These are phyloP conservation scores for Masnerella sp. DNA, from an alignment of 2,888 invertebrate genomes.

Conservation along the genomic window DNA sequence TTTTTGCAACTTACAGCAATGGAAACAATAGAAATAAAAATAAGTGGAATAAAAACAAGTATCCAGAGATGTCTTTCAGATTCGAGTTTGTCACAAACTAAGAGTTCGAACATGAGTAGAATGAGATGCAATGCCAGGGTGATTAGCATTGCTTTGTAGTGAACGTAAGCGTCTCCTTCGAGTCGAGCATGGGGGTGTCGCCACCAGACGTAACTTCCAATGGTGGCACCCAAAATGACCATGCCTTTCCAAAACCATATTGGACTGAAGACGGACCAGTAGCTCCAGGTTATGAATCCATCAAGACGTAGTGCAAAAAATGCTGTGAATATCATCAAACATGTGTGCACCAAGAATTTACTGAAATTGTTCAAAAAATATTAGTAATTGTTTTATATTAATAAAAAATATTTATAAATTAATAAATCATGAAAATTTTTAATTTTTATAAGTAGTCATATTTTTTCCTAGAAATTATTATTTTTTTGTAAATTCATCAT, in stretches of 20 bases:
- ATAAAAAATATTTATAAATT: too few species aligned
- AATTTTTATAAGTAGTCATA: too few species aligned
- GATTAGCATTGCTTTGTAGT: slow-evolving; percentile 99
- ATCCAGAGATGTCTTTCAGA: slow-evolving; percentile 92
- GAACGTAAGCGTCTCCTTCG: slow-evolving; percentile 97
- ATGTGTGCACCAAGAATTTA: slow-evolving; percentile 97
- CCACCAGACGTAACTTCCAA: slow-evolving; percentile 98
- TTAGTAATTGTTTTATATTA: neutral
- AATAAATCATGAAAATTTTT: too few species aligned
- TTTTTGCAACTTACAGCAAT: slow-evolving; percentile 88
- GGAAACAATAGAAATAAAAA: slow-evolving; percentile 98
- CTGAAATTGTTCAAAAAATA: slow-evolving; percentile 79
- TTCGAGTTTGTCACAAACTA: slow-evolving; percentile 97
- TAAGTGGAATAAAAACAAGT: slow-evolving; percentile 95
- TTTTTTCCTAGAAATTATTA: too few species aligned
- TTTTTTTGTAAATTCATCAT: too few species aligned
- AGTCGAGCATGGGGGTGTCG: slow-evolving; percentile 96
- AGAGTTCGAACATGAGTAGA: slow-evolving; percentile 95
- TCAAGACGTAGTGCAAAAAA: slow-evolving; percentile 94
- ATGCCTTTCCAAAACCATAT: slow-evolving; percentile 98
- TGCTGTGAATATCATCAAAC: slow-evolving; percentile 93
- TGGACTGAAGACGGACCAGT: slow-evolving; percentile 97
- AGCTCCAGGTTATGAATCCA: slow-evolving; percentile 93
- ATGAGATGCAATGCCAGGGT: slow-evolving; percentile 96
- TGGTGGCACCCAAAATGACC: slow-evolving; percentile 92